Base-by-base conservation (phyloP, 2,888 invertebrate genomes). In the Hyppa rectilinea region DNA sequence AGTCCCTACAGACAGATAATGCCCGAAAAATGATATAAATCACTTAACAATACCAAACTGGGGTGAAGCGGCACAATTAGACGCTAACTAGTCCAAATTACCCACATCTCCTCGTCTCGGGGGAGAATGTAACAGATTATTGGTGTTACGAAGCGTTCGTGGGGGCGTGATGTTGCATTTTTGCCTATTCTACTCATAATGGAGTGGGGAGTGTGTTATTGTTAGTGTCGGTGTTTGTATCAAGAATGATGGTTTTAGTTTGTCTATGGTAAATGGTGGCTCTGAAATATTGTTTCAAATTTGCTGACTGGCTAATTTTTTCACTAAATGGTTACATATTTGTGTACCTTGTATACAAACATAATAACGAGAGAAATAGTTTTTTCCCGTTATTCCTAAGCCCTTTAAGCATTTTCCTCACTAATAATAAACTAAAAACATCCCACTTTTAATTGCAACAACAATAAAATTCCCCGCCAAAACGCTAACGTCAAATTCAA, bases 151-250 rank as follows among this genome's bases (percentile, higher is more conserved):
- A 81, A 84, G 71, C 77, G 80, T 36, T 55, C 70, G 84, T 85
- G 80, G 81, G 78, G 78, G 80, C 79, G 81, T 87, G 85, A 85
- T 74, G 68, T n/a, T 68, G 83, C 83, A 75, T 92, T 92, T 92
- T 91, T 92, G 88, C 88, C 87, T 71, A 59, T 49, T 62, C 29
- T 62, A 49, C 78, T 66, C 67, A 83, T 87, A 84, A 87, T 88
- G 49, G 53, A 66, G 59, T 49, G 38, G 69, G 64, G 69, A 47
- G 40, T 52, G 14, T 14, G 26, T 60, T 61, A 75, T 68, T 69
- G 52, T 52, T 56, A 56, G 47, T 23, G 38, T 49, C 34, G 36
- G 43, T 26, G 43, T 23, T 4, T 45, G 23, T 40, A 45, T 29
- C 12, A 73, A 52, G 52, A 73, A 69, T 26, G 9, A 64, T 75